Base-by-base conservation (phyloP, 2,797 vertebrate species). In the Myotis planiceps region DNA sequence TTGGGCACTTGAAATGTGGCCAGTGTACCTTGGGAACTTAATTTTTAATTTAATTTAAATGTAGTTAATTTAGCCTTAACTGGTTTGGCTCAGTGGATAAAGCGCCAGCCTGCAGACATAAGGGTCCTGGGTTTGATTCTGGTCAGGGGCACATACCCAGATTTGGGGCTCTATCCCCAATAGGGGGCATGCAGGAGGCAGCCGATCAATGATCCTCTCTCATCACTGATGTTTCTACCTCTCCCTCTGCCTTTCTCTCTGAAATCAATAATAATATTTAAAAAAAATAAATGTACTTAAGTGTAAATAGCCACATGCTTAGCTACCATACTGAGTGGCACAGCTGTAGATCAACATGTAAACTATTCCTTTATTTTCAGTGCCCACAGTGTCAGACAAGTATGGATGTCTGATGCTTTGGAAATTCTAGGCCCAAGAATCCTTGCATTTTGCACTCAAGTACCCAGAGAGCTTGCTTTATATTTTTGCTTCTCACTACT, bases 391-490 rank as follows among this genome's bases (percentile, higher is more conserved):
- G 2, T 74, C 27, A 32, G 18, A 4, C 14, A 66, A 39, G 42
- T 32, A 15, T 74, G 47, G 37, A 0, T 34, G 3, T 49, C 85
- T 34, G 60, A 66, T 10, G 39, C 69, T 87, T 47, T 72, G 66
- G 55, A 95, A 93, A 74, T 4, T 3, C 60, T 34, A 4, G 2
- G 2, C 42, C 84, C 47, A 29, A 32, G 29, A 29, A 45, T 12
- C 19, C 21, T 89, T 85, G n/a, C 34, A 74, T 92, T 94, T 95
- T 55, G 19, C 18, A 51, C 27, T 65, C 60, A 88, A 8, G 23
- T 49, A 21, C 69, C 87, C 71, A 84, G 74, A 93, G 80, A 87
- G 53, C 72, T 84, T 75, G 23, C 76, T 82, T 79, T 63, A n/a
- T 55, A 42, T 74, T 86, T 91, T 79, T 51, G 12, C 47, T 75